These are phyloP conservation scores for Schrankia costaestrigalis DNA, from an alignment of 2,888 invertebrate genomes.

Conservation along the genomic window DNA sequence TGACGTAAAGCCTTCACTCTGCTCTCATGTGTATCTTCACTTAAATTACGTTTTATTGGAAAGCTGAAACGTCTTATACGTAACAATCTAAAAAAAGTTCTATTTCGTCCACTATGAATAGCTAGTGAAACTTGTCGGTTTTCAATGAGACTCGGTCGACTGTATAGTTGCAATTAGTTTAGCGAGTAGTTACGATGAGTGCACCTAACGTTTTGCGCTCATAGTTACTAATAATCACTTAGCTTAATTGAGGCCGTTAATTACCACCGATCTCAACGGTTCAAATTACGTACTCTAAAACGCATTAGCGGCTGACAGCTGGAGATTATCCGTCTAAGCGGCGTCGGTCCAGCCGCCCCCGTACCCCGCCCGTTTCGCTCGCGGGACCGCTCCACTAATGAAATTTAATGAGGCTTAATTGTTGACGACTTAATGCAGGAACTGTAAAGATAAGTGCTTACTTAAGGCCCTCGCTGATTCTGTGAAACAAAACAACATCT, in stretches of 20 bases:
- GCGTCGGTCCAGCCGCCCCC: constrained; percentile 53
- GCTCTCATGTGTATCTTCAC: constrained; percentile 71
- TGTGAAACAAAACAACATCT: constrained; percentile 57
- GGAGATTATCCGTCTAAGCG: constrained; percentile 80
- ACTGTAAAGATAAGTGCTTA: constrained; percentile 70
- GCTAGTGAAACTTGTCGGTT: neutral
- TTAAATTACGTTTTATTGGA: constrained; percentile 73
- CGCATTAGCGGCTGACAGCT: constrained; percentile 80
- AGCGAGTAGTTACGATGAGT: constrained; percentile 25
- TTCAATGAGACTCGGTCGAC: constrained; percentile 10
- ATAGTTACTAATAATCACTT: constrained; percentile 76
- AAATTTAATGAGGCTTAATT: constrained; percentile 80
- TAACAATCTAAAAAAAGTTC: constrained; percentile 27
- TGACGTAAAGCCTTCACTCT: constrained; percentile 76
- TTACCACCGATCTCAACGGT: constrained; percentile 78
- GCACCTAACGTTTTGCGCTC: constrained; percentile 53
- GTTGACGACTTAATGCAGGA: constrained; percentile 77
- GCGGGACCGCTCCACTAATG: constrained; percentile 69
- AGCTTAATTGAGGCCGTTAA: constrained; percentile 78
- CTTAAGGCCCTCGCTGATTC: constrained; percentile 50
- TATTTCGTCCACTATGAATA: constrained; percentile 12
- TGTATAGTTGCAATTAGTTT: constrained; percentile 21
- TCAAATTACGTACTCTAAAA: constrained; percentile 82
- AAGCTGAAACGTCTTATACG: constrained; percentile 56
- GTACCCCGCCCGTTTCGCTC: constrained; percentile 48